Evolutionary conservation across 2,113 vertebrate genomes (phyloP).

Genomic region (Grus americana): DNA sequence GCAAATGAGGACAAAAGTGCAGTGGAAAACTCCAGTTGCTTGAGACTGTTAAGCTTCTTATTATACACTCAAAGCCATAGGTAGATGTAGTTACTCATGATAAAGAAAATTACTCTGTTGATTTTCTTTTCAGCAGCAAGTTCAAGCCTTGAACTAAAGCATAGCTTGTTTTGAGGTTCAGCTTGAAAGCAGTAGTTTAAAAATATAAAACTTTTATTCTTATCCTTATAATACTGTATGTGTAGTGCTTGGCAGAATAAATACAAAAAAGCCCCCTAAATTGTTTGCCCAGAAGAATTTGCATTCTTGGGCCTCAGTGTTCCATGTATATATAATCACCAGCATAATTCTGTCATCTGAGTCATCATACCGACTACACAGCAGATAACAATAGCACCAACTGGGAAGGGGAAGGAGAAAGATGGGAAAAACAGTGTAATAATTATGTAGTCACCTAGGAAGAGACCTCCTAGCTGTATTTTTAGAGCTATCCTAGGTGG

Average conservation of each 20-base stretch:
- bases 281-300: neutral
- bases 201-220: neutral
- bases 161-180: constrained; percentile 25
- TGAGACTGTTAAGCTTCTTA: neutral
- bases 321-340: neutral
- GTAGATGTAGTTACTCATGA: constrained; percentile 2
- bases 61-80: neutral
- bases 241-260: neutral
- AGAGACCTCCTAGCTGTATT: neutral
- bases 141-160: constrained; percentile 32
- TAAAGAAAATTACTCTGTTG: constrained; percentile 30
- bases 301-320: neutral
- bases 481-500: neutral
- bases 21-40: constrained; percentile 14
- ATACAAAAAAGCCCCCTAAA: neutral
- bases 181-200: constrained; percentile 9
- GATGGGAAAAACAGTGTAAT: neutral
- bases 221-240: neutral
- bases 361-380: neutral
- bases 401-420: neutral
- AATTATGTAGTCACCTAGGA: neutral
- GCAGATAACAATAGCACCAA: neutral
- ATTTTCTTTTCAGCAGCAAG: constrained; percentile 37
- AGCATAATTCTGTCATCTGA: neutral
- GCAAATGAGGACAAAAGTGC: constrained; percentile 20